phyloP scores from a whole-genome alignment of 1,140 invertebrate species.

The Sinella curviseta region DNA sequence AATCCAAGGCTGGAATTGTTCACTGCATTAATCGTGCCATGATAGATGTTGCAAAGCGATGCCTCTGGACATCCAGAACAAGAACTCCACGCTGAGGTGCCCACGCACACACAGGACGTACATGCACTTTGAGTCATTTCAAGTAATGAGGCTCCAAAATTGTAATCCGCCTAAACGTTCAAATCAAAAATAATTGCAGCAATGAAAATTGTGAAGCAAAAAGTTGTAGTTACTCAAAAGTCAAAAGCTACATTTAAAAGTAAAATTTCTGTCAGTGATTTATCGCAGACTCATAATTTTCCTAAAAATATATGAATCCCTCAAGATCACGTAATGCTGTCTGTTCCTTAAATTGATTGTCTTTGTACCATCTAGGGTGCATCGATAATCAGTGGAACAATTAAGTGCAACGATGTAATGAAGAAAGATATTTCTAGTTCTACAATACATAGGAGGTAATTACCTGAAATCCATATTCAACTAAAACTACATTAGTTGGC shows the following conservation, averaged over 20 bases:
- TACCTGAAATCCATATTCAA: conserved; percentile 68
- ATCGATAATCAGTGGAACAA: too few species aligned
- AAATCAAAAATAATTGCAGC: conserved; percentile 33
- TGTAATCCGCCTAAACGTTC: conserved; percentile 64
- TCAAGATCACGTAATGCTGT: conserved; percentile 39
- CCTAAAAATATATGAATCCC: conserved; percentile 32
- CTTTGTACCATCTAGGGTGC: too few species aligned
- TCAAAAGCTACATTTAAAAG: conserved; percentile 34
- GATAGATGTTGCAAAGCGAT: conserved; percentile 64
- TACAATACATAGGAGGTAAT: too few species aligned
- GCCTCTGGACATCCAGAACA: conserved; percentile 67
- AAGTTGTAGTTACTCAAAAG: conserved; percentile 30
- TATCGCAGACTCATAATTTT: not conserved
- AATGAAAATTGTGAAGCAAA: conserved; percentile 21
- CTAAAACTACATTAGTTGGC: conserved; percentile 63
- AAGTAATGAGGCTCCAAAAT: conserved; percentile 64
- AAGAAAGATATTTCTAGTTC: too few species aligned
- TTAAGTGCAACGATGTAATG: too few species aligned
- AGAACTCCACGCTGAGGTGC: conserved; percentile 68
- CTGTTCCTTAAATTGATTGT: too few species aligned
- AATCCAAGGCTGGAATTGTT: conserved; percentile 62
- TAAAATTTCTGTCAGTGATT: not conserved
- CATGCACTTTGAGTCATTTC: conserved; percentile 60
- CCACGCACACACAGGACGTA: conserved; percentile 64
- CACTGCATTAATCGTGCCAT: conserved; percentile 61